A percentile compares a stretch with the other conserved stretches of the same genome.
These are phyloP conservation scores for Myotis daubentonii DNA, from an alignment of 2,797 vertebrate species.

Conservation along the genomic window DNA sequence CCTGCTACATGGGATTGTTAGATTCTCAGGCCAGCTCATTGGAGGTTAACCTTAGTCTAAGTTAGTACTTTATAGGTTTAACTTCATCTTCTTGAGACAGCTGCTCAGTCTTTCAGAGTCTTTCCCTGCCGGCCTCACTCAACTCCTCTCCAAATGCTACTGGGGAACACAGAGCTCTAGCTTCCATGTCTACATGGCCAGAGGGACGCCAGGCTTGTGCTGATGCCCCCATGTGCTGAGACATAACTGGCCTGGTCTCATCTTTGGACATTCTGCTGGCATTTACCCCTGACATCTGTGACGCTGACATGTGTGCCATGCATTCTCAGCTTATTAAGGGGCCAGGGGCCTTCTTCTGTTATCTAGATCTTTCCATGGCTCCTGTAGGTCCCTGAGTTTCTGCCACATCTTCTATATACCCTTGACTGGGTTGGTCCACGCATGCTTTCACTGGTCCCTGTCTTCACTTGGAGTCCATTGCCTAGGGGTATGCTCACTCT, in stretches of 20 bases:
- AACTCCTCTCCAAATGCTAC: neutral
- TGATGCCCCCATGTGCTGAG: neutral
- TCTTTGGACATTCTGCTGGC: neutral
- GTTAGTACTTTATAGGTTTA: neutral
- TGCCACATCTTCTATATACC: neutral
- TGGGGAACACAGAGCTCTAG: neutral
- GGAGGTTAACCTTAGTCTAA: neutral
- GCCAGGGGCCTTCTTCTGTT: neutral
- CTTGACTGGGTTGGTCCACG: neutral
- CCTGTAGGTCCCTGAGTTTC: neutral
- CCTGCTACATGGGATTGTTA: neutral
- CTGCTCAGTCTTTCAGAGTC: neutral
- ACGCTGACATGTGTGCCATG: neutral
- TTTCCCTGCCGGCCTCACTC: neutral
- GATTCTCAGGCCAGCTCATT: neutral
- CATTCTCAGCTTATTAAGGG: neutral
- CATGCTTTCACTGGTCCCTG: neutral
- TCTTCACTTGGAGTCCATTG: neutral
- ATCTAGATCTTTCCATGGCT: neutral
- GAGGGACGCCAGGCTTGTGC: too few species aligned
- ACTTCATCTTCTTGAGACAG: neutral
- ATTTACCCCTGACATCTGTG: neutral
- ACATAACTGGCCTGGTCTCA: neutral
- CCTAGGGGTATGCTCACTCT: fast-evolving
- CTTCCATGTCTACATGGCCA: neutral